Evolutionary conservation across 2,113 vertebrate species (phyloP), one percentile per base, ranked within the genome.

Genomic region (Stegastes partitus): DNA sequence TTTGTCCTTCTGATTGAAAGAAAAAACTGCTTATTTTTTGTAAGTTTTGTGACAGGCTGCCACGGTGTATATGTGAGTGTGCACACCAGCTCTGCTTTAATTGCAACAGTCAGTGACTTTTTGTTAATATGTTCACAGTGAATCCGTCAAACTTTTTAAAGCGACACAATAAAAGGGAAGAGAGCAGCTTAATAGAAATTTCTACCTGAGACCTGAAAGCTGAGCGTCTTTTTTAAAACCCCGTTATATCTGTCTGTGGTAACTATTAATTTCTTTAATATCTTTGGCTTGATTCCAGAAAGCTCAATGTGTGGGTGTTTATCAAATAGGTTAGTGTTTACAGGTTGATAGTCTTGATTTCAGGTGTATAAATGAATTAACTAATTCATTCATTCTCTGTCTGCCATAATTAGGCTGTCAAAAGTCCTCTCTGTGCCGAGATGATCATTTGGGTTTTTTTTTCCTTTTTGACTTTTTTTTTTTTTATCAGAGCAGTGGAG

Each of bases 161-260:
- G 56, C 55, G 7, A 1, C 53, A 59, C 62, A 64, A 53, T 72
- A 68, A 68, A 75, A 68, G 16, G 21, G 7, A 37, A 62, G 19
- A 47, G 34, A 31, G 56, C 26, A 57, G 34, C 69, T 70, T 75
- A 67, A 72, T 58, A 45, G 23, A 49, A 8, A 59, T 79, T 79
- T 79, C 59, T 63, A 79, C 56, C 70, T 75, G 67, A 57, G 54
- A 66, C 56, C 68, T 61, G 19, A 1, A n/a, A n/a, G n/a, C 51
- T 50, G 45, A 82, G 71, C 44, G 67, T 57, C 70, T 67, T 62
- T n/a, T 31, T 86, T 67, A 79, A 79, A 72, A 76, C 34, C 18
- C 22, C 22, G 55, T 68, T 68, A 78, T 19, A n/a, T 68, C 39
- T 58, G 50, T 42, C 25, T 39, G 44, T 63, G 50, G 22, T 79